These are phyloP conservation scores for Athrips mouffetella DNA, from an alignment of 2,888 invertebrate genomes.

Conservation along the genomic window DNA sequence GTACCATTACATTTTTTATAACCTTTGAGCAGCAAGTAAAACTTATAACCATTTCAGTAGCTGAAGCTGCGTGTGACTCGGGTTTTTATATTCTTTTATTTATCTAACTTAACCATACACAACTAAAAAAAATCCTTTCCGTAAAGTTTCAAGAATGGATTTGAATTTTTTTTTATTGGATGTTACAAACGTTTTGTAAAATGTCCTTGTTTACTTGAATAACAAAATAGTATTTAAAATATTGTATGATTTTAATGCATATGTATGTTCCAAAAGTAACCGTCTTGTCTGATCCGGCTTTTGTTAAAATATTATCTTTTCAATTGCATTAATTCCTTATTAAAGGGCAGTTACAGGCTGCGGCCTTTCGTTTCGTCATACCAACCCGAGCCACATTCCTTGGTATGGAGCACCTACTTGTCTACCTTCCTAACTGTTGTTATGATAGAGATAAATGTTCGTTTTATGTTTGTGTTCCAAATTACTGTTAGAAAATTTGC, in stretches of 20 bases:
- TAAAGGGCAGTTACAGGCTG: constrained; percentile 14
- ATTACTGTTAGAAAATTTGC: constrained; percentile 33
- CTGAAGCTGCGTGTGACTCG: constrained; percentile 8
- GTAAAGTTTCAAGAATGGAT: too few relatives aligned
- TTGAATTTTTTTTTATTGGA: too few relatives aligned
- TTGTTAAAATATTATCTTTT: constrained; percentile 2
- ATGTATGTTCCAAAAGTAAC: too few relatives aligned
- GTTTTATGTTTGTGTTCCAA: constrained; percentile 30
- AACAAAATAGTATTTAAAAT: too few relatives aligned
- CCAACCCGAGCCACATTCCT: constrained; percentile 40
- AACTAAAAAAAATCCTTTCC: too few relatives aligned
- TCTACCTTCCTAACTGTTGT: constrained; percentile 19
- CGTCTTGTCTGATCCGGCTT: constrained; percentile 9
- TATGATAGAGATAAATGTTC: constrained; percentile 39
- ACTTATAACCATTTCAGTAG: constrained; percentile 7
- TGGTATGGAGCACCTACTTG: constrained; percentile 20
- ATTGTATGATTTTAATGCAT: too few relatives aligned
- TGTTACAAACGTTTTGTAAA: too few relatives aligned
- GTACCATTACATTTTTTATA: constrained; percentile 1
- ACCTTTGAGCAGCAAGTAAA: background rate
- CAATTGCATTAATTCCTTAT: constrained; percentile 15
- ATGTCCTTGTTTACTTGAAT: too few relatives aligned
- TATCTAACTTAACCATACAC: background rate
- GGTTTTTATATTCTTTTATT: constrained; percentile 2
- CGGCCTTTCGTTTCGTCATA: constrained; percentile 53